Conservation (phyloP, 2,888 invertebrate species). For the Lasioglossum malachurum region DNA sequence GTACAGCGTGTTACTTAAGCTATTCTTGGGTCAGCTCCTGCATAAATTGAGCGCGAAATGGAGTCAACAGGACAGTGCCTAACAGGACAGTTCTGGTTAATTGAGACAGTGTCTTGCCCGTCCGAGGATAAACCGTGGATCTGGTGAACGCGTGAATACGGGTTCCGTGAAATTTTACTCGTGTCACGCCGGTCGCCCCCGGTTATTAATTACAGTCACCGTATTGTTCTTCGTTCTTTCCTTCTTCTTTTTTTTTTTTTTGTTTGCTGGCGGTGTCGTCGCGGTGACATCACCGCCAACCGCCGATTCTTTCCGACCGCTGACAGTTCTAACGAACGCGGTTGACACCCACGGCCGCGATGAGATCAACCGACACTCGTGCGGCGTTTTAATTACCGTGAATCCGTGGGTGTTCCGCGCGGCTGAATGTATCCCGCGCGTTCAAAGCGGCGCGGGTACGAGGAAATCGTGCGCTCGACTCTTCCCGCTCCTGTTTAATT, state of each 20-base stretch:
- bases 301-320: conserved; percentile 41
- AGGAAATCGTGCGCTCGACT: conserved; percentile 12
- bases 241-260: conserved; percentile 1
- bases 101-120: neutral
- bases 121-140: neutral
- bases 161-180: neutral
- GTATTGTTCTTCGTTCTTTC: neutral
- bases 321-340: conserved; percentile 37
- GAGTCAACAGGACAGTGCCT: neutral
- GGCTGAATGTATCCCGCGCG: conserved; percentile 5
- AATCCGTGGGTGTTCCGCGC: conserved; percentile 52
- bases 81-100: neutral
- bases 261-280: conserved; percentile 4
- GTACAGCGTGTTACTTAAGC: neutral
- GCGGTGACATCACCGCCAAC: conserved; percentile 51
- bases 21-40: neutral
- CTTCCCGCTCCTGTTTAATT: conserved; percentile 38
- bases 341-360: conserved; percentile 53
- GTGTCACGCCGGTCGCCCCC: neutral
- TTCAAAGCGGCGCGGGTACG: neutral
- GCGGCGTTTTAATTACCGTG: conserved; percentile 57
- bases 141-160: neutral
- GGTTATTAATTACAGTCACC: conserved; percentile 27
- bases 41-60: neutral
- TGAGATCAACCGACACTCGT: conserved; percentile 50